Evolutionary conservation across 2,797 vertebrate species (phyloP), one percentile per base, ranked within the genome.

Genomic region (Furcifer pardalis): DNA sequence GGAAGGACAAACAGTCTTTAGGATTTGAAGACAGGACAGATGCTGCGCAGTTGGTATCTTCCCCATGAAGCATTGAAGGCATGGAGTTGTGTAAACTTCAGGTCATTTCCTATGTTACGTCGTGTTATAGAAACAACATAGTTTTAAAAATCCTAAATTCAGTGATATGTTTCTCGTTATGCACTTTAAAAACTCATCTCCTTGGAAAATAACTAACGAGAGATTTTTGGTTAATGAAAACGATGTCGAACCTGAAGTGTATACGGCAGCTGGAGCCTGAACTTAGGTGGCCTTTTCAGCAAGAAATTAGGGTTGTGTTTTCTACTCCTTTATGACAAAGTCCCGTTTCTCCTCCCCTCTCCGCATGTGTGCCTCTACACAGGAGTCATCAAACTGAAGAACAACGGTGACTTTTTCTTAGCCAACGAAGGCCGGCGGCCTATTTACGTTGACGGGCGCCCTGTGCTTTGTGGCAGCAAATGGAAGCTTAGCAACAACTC

Each of bases 401-500:
- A 99, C 90, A 99, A 98, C 0, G 98, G 98, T 0, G 98, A 99
- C 85, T 99, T 99, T 94, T 98, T 99, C 93, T 97, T 99, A 3
- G 98, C 98, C 74, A 99, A 99, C 0, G 98, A 99, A 92, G 98
- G 98, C 56, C 96, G 98, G 40, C 95, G 98, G 82, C 98, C 98
- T 27, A 97, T 99, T 92, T 99, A 98, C 87, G 98, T 99, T 0
- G 98, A 99, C 1, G 98, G 98, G 17, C 96, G 98, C 89, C 98
- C 98, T 0, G 98, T 99, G 42, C 96, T 99, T 2, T 97, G 98
- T 0, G 98, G 98, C 19, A 98, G 97, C 96, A 99, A 98, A 84
- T 99, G 98, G 98, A 98, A 98, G 89, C 97, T 99, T 65, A 98
- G 97, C 95, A 99, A 99, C 95, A 99, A 99, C 94, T 98, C 98